Evolutionary conservation across 92 coral and sea anemone genomes (phyloP), one percentile per base, ranked within the genome.

Genomic region (Actinostola sp.): DNA sequence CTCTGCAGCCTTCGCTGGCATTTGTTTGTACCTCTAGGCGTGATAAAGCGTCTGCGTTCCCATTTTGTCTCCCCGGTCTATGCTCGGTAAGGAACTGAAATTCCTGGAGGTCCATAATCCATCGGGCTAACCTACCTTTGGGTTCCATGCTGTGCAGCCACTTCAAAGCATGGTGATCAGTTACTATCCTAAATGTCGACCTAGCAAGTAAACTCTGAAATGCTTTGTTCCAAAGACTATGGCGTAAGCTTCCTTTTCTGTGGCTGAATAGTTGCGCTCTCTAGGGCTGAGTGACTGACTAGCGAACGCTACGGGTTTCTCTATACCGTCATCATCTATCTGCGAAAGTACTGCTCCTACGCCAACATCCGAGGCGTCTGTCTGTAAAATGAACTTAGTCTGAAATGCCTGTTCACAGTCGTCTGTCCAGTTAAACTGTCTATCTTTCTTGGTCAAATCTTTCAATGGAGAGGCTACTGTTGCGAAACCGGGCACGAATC

Each of bases 51-150:
- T 78, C 84, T 44, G 84, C 81, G 38, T 78, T 78, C 21, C 24
- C 33, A 41, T 84, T 70, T 16, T 54, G 71, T 25, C 70, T 33
- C 28, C 84, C 84, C 13, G 89, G 63, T 23, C 78, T 45, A 53
- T 78, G 76, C 45, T 64, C 45, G 24, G 65, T 51, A 17, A 77
- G 44, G 34, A 83, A 76, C 25, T 76, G 79, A 64, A 83, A 84
- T 32, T 81, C 80, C 74, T 73, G 86, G 33, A 81, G 67, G 28
- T 81, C 80, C 80, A 73, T 72, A 2, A 81, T 54, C 81, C 86
- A 81, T 21, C 86, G 58, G 48, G 68, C 80, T 23, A 72, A 2
- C 8, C 80, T 45, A 23, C 86, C 80, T 44, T 64, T 80, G 4
- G 70, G 80, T 11, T 80, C 72, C 62, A 70, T 79, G 36, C 36